Conservation (phyloP, 2,888 invertebrate species). For the Hemistola chrysoprasaria region DNA sequence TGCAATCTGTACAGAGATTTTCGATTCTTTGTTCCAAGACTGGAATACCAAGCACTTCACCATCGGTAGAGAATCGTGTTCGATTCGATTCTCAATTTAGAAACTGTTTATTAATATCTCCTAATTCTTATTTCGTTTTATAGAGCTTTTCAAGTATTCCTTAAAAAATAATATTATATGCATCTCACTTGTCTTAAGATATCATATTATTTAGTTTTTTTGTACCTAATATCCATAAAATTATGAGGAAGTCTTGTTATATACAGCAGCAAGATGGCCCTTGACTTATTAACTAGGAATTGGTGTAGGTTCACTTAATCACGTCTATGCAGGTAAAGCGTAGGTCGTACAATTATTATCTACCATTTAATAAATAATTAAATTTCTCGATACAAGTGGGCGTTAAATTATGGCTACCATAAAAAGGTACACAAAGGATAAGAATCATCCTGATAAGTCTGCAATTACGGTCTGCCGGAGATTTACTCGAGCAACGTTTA, state of each 20-base stretch:
- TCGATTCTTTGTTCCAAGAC: conserved; percentile 20
- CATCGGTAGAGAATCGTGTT: conserved; percentile 1
- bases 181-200: too few species aligned
- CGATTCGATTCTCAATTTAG: too few species aligned
- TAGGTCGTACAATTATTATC: conserved; percentile 36
- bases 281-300: too few species aligned
- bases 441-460: conserved; percentile 49
- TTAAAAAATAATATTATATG: too few species aligned
- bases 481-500: conserved; percentile 29
- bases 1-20: conserved; percentile 16
- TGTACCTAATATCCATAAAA: too few species aligned
- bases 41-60: conserved; percentile 10
- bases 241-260: too few species aligned
- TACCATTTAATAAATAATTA: conserved; percentile 53
- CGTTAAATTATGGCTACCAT: conserved; percentile 62
- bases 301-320: neutral
- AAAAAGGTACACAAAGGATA: conserved; percentile 61
- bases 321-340: conserved; percentile 9
- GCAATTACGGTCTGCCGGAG: conserved; percentile 42
- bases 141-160: too few species aligned
- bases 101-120: too few species aligned
- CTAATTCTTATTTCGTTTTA: too few species aligned
- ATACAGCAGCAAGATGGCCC: neutral
- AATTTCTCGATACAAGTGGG: conserved; percentile 61
- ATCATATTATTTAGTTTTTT: too few species aligned